These are phyloP conservation scores for Tamandua tetradactyla DNA, from an alignment of 2,797 vertebrate genomes.

Conservation along the genomic window DNA sequence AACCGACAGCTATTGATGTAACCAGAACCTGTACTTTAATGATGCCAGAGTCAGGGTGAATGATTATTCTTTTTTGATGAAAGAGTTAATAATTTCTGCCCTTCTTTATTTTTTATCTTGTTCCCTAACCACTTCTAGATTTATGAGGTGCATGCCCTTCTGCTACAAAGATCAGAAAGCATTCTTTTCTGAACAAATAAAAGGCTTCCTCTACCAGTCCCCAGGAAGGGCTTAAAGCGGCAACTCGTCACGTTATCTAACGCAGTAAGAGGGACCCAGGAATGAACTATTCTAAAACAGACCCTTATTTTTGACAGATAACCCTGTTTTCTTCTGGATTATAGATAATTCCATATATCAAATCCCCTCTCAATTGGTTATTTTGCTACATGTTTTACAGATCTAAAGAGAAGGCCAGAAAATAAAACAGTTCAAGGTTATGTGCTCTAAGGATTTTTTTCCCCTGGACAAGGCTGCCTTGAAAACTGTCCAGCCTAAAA, in stretches of 20 bases:
- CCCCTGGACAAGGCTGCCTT: background rate
- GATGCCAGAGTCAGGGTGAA: background rate
- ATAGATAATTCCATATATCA: background rate
- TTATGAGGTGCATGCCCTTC: background rate
- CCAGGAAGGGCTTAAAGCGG: background rate
- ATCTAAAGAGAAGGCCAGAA: background rate
- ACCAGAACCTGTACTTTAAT: background rate
- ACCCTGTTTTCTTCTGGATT: background rate
- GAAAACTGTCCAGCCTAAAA: background rate
- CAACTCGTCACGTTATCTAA: background rate
- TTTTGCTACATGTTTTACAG: background rate
- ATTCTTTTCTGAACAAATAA: background rate
- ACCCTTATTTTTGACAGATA: background rate
- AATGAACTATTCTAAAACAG: background rate
- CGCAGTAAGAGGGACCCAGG: background rate
- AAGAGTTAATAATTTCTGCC: background rate
- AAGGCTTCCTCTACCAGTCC: background rate
- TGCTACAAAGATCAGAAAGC: background rate
- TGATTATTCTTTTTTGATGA: background rate
- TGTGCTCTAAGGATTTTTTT: background rate
- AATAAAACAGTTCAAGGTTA: background rate
- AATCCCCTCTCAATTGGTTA: background rate
- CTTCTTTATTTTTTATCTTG: background rate
- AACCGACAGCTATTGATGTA: background rate
- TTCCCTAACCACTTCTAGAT: background rate